phyloP scores from a whole-genome alignment of 2,888 invertebrate species.

The Cybosia mesomella region DNA sequence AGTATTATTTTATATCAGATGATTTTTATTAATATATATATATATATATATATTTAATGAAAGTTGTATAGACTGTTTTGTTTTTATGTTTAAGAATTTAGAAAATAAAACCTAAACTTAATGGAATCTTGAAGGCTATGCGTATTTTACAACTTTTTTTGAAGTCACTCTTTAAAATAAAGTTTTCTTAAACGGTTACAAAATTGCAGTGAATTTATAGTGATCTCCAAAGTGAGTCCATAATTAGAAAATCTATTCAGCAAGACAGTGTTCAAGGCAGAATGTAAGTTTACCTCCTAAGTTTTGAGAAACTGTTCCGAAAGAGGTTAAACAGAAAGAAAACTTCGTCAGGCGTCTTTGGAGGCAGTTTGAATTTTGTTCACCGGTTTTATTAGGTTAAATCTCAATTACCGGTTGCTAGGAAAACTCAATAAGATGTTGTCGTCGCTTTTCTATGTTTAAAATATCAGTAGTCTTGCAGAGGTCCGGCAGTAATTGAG shows the following conservation, averaged over 20 bases:
- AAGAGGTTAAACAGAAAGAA: conserved; percentile 37
- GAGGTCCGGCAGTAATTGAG: conserved; percentile 34
- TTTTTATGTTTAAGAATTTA: too few species aligned
- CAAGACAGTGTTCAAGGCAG: neutral
- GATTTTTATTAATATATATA: too few species aligned
- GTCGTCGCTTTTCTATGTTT: conserved; percentile 30
- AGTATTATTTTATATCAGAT: too few species aligned
- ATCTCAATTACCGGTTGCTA: conserved; percentile 50
- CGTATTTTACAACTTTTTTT: neutral
- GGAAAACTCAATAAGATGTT: conserved; percentile 51
- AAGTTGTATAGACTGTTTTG: too few species aligned
- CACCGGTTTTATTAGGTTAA: conserved; percentile 38
- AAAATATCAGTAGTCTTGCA: conserved; percentile 31
- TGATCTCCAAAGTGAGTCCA: neutral
- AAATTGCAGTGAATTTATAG: too few species aligned
- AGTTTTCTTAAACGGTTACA: neutral
- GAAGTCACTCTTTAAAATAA: neutral
- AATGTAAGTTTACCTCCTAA: neutral
- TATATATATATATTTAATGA: too few species aligned
- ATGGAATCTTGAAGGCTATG: neutral
- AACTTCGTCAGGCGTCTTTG: conserved; percentile 43
- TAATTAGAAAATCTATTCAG: neutral
- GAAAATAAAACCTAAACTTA: neutral
- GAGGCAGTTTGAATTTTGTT: conserved; percentile 43
- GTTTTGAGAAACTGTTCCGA: conserved; percentile 14